phyloP scores from a whole-genome alignment of 2,113 vertebrate species.

The Eublepharis macularius region DNA sequence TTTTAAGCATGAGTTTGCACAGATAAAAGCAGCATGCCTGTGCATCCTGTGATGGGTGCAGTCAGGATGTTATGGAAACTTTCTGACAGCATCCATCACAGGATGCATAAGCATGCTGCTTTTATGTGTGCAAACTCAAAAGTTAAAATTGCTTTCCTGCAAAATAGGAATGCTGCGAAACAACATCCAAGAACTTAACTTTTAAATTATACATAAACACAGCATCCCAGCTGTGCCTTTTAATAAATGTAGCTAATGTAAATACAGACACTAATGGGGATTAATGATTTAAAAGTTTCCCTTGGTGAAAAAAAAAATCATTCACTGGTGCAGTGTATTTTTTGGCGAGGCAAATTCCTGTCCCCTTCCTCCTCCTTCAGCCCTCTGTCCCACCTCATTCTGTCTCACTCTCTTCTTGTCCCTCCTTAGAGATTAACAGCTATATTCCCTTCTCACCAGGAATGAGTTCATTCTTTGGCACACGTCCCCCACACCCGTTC shows the following conservation, averaged over 20 bases:
- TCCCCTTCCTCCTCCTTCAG: not conserved
- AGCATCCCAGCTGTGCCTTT: slow-evolving; percentile 13
- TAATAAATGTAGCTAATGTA: slow-evolving; percentile 35
- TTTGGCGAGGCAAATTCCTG: slow-evolving; percentile 8
- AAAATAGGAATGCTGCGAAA: not conserved
- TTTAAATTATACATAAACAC: slow-evolving; percentile 24
- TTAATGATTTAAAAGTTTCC: slow-evolving; percentile 25
- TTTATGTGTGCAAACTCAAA: not conserved
- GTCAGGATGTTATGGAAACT: not conserved
- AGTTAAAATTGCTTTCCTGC: slow-evolving; percentile 2
- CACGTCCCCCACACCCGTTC: not conserved
- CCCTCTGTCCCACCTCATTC: not conserved
- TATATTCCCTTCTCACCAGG: not conserved
- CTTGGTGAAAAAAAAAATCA: slow-evolving; percentile 31
- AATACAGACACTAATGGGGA: slow-evolving; percentile 26
- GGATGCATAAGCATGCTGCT: not conserved
- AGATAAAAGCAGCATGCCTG: not conserved
- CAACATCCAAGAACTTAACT: not conserved
- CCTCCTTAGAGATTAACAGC: slow-evolving; percentile 16
- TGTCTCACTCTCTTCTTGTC: slow-evolving; percentile 6
- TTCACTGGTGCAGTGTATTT: slow-evolving; percentile 5
- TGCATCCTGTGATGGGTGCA: not conserved
- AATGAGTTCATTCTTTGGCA: slow-evolving; percentile 1
- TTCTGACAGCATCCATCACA: not conserved
- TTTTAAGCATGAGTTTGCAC: not conserved